phyloP scores from a whole-genome alignment of 2,888 invertebrate genomes.

The Parnassius smintheus region DNA sequence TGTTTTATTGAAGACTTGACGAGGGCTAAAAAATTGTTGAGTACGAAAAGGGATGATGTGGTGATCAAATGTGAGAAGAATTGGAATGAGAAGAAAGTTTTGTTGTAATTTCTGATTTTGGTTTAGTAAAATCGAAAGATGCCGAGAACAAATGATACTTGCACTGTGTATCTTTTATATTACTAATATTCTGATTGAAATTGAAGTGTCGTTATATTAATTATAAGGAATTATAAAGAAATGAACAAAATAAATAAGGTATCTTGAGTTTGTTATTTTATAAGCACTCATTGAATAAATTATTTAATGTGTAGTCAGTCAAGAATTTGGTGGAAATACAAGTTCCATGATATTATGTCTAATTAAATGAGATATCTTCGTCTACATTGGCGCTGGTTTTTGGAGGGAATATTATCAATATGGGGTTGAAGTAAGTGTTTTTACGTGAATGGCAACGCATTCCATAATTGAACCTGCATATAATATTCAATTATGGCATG shows the following conservation, averaged over 20 bases:
- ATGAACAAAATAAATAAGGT: too few species aligned
- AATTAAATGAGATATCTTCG: not conserved
- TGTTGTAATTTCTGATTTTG: slow-evolving; percentile 48
- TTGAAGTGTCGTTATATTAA: not conserved
- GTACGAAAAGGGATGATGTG: slow-evolving; percentile 51
- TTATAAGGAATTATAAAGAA: too few species aligned
- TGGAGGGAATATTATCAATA: slow-evolving; percentile 7
- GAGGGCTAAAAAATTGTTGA: slow-evolving; percentile 63
- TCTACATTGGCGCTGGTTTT: slow-evolving; percentile 5
- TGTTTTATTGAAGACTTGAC: slow-evolving; percentile 65
- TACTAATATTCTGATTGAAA: not conserved
- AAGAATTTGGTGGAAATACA: not conserved
- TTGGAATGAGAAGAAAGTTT: slow-evolving; percentile 42
- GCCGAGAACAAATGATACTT: slow-evolving; percentile 9
- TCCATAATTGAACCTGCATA: slow-evolving; percentile 9
- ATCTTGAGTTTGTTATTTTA: not conserved
- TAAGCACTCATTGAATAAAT: not conserved
- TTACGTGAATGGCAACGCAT: slow-evolving; percentile 11
- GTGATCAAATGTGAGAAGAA: slow-evolving; percentile 39
- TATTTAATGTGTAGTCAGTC: not conserved
- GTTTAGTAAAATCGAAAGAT: not conserved
- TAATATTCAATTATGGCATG: not conserved
- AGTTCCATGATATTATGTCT: not conserved
- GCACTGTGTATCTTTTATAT: slow-evolving; percentile 6
- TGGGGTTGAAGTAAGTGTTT: slow-evolving; percentile 15